Conservation (phyloP, 1,140 invertebrate species). For the Ceratina japonica region DNA sequence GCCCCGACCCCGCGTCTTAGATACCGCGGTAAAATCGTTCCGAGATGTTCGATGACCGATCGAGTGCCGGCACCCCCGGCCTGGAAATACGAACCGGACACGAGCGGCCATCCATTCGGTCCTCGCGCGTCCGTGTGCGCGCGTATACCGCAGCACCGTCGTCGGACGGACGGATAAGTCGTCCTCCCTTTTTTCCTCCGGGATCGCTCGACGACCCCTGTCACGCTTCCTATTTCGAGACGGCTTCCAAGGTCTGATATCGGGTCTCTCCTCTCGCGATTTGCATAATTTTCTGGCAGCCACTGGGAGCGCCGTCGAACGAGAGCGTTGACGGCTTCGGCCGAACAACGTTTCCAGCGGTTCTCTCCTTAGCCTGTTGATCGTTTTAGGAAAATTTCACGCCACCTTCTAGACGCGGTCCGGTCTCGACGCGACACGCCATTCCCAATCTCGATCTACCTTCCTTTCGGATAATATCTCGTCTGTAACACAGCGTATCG, state of each 20-base stretch:
- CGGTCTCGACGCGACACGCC: not conserved
- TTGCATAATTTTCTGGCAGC: conserved; percentile 55
- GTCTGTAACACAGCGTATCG: not conserved
- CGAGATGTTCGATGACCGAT: conserved; percentile 61
- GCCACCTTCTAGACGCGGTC: not conserved
- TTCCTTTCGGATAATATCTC: not conserved
- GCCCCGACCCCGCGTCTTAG: conserved; percentile 14
- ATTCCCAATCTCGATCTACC: not conserved
- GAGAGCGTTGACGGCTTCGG: not conserved
- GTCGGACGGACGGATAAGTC: conserved; percentile 21
- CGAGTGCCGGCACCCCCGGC: conserved; percentile 31
- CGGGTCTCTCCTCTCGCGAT: conserved; percentile 35
- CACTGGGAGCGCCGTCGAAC: not conserved
- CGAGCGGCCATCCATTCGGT: not conserved
- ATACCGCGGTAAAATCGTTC: conserved; percentile 54
- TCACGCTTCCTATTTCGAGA: not conserved
- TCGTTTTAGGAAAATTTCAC: conserved; percentile 55
- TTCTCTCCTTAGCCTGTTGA: conserved; percentile 33
- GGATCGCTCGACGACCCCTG: not conserved
- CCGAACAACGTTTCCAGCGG: conserved; percentile 10
- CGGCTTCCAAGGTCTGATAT: conserved; percentile 1
- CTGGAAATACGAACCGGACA: conserved; percentile 54
- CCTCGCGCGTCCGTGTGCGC: conserved; percentile 6
- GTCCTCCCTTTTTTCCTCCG: not conserved
- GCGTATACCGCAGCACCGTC: not conserved